Conservation (phyloP, 2,797 vertebrate species). For the Rhinogobio ventralis region DNA sequence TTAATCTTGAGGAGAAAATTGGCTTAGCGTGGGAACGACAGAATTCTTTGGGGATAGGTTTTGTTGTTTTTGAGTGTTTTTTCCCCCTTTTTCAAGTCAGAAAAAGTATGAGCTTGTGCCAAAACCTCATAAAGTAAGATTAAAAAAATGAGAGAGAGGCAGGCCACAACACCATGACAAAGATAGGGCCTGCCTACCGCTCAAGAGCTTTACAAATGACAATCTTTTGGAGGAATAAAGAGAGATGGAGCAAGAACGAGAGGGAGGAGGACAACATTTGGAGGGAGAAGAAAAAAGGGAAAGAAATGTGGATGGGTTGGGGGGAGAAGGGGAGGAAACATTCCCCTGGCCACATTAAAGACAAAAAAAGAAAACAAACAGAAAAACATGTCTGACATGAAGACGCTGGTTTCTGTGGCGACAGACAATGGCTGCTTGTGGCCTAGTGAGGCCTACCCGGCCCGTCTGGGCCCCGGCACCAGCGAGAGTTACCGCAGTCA, state of each 20-base stretch:
- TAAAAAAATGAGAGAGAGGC: conserved; percentile 70
- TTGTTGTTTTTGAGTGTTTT: conserved; percentile 77
- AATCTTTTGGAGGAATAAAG: conserved; percentile 70
- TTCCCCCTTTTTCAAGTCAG: conserved; percentile 61
- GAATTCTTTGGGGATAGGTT: conserved; percentile 73
- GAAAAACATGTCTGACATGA: conserved; percentile 91
- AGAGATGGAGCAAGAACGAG: conserved; percentile 52
- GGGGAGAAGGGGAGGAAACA: conserved; percentile 76
- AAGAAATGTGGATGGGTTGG: conserved; percentile 68
- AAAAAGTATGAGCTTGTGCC: conserved; percentile 75
- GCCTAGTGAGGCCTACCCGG: conserved; percentile 80
- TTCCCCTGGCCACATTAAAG: conserved; percentile 85
- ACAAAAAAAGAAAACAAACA: conserved; percentile 88
- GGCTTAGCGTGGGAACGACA: conserved; percentile 80
- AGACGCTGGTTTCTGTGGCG: conserved; percentile 87
- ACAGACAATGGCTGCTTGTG: conserved; percentile 87
- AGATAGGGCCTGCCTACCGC: conserved; percentile 78
- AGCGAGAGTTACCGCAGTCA: conserved; percentile 86
- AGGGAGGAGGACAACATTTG: conserved; percentile 61
- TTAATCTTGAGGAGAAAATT: conserved; percentile 81
- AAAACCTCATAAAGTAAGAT: conserved; percentile 81
- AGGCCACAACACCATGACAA: conserved; percentile 79
- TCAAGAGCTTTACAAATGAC: conserved; percentile 80
- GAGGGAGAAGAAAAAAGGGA: conserved; percentile 54
- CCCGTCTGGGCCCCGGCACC: conserved; percentile 84